phyloP scores from a whole-genome alignment of 2,888 invertebrate species.

The Tribolium freemani region DNA sequence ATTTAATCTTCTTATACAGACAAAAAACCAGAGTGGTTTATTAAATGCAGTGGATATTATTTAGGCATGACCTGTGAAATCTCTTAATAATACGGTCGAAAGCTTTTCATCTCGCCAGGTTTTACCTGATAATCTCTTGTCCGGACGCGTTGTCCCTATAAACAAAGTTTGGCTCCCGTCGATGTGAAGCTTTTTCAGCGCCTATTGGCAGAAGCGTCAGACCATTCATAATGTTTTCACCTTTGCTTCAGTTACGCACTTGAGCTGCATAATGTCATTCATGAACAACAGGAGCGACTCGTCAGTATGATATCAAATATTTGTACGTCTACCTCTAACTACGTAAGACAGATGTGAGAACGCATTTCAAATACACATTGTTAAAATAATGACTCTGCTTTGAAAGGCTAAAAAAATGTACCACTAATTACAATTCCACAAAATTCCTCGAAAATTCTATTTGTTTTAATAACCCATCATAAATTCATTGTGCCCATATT shows the following conservation, averaged over 20 bases:
- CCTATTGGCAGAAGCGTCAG: constrained; percentile 49
- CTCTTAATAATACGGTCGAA: constrained; percentile 48
- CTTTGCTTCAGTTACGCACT: constrained; percentile 43
- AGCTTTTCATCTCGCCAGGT: constrained; percentile 44
- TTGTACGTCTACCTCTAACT: too few relatives aligned
- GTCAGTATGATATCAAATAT: not conserved
- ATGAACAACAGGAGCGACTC: constrained; percentile 2
- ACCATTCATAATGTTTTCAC: constrained; percentile 52
- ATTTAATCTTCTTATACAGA: constrained; percentile 44
- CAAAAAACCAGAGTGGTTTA: constrained; percentile 45
- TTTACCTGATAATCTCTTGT: constrained; percentile 46
- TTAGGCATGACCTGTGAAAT: constrained; percentile 48
- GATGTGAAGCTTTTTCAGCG: constrained; percentile 50
- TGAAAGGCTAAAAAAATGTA: too few relatives aligned
- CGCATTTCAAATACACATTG: too few relatives aligned
- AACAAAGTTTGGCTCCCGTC: constrained; percentile 47
- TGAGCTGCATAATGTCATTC: constrained; percentile 30
- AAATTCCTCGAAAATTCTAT: too few relatives aligned
- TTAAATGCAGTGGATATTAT: constrained; percentile 51
- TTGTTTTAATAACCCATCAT: too few relatives aligned
- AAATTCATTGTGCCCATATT: too few relatives aligned
- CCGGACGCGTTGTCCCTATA: constrained; percentile 50
- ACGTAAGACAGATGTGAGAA: too few relatives aligned
- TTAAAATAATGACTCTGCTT: too few relatives aligned
- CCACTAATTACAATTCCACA: too few relatives aligned